phyloP scores from a whole-genome alignment of 1,140 invertebrate genomes.

The Cryptotermes secundus region DNA sequence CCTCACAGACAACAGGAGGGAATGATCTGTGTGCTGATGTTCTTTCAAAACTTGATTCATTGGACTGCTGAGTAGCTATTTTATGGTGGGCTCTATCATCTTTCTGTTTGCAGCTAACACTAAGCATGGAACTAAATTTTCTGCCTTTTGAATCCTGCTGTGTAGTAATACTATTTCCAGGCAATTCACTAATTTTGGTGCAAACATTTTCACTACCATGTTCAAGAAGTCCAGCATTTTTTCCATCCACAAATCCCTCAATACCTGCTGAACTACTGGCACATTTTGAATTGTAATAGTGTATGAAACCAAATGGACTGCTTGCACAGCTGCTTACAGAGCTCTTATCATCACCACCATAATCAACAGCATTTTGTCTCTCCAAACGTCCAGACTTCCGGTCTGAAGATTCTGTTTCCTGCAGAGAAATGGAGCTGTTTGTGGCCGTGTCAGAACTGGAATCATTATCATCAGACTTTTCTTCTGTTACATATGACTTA shows the following conservation, averaged over 20 bases:
- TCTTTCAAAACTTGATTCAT: slow-evolving; percentile 33
- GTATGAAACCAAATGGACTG: slow-evolving; percentile 63
- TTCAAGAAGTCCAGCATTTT: background rate
- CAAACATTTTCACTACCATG: background rate
- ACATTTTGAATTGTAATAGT: slow-evolving; percentile 56
- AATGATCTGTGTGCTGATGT: slow-evolving; percentile 30
- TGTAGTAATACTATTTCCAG: background rate
- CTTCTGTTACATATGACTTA: slow-evolving; percentile 24
- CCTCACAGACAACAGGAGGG: slow-evolving; percentile 61
- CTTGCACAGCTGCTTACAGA: slow-evolving; percentile 53
- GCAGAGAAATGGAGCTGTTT: slow-evolving; percentile 27
- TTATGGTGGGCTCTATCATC: background rate
- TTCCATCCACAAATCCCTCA: slow-evolving; percentile 21
- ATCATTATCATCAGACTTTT: slow-evolving; percentile 40
- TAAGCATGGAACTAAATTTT: background rate
- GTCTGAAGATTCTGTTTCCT: background rate
- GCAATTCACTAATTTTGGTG: background rate
- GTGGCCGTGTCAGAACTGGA: slow-evolving; percentile 48
- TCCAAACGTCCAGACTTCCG: slow-evolving; percentile 19
- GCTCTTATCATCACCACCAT: slow-evolving; percentile 39
- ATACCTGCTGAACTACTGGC: background rate
- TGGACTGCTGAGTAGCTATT: background rate
- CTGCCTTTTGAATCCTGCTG: background rate
- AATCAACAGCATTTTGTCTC: slow-evolving; percentile 37
- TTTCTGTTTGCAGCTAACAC: background rate